Evolutionary conservation across 2,797 vertebrate genomes (phyloP), one percentile per base, ranked within the genome.

Genomic region (Acrocephalus scirpaceus): DNA sequence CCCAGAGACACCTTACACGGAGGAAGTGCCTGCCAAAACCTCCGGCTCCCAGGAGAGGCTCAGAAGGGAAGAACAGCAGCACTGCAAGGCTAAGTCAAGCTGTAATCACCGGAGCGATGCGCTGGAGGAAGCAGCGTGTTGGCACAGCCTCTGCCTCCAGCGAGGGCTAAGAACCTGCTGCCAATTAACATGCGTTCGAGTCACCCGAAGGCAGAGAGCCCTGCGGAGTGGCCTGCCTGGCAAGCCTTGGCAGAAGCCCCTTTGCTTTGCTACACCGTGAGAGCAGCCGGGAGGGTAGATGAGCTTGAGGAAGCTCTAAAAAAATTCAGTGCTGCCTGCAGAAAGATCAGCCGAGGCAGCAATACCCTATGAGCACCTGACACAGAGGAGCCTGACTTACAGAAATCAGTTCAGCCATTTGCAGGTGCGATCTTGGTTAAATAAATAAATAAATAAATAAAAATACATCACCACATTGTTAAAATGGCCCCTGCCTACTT

Each of bases 41-140:
- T 93, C 82, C 11, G 3, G 19, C 74, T 94, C 96, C 90, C 86
- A 34, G 62, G 90, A 79, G 92, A 95, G 74, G 51, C 60, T 82
- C 48, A 8, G 82, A 53, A 88, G 95, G 96, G 95, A 96, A 92
- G 81, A 86, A 40, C 66, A 86, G 85, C 72, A 83, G 70, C 92
- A 11, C 94, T 78, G 85, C 45, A 53, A 96, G 94, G 86, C 93
- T 92, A 88, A 90, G 57, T 22, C 48, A 74, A 96, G 85, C 93
- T 96, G 95, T 87, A 91, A 90, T 96, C 96, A 91, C 72, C 5
- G 16, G 64, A 64, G 80, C 14, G 20, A 69, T 9, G 27, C 6
- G 20, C 88, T 86, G 95, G 93, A 83, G 48, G 78, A 93, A 77
- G 72, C 92, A 9, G 22, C 7, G 2, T 51, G 87, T 58, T 94